A percentile compares a stretch with the other conserved stretches of the same genome.
Evolutionary conservation across 2,113 vertebrate species (phyloP).

Genomic region (Rafetus swinhoei): DNA sequence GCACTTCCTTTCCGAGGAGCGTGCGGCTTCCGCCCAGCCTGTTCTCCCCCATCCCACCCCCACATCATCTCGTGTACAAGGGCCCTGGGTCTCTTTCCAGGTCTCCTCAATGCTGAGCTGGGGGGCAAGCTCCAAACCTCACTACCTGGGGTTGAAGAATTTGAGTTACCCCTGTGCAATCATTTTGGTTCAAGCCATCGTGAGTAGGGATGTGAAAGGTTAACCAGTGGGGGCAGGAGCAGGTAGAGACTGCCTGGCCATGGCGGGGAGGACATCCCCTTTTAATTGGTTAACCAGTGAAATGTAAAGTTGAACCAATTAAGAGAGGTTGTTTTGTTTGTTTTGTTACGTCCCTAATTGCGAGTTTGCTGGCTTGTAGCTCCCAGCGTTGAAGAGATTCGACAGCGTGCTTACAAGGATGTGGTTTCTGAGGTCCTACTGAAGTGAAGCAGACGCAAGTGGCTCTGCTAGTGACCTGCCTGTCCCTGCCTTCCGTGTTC

Average conservation of each 20-base stretch:
- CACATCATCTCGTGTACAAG: background rate
- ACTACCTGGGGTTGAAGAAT: fast-evolving
- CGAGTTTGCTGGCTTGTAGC: background rate
- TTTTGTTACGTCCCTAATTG: background rate
- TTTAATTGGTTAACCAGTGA: too few relatives aligned
- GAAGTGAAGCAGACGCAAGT: constrained; percentile 22
- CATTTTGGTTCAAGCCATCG: background rate
- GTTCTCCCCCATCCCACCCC: background rate
- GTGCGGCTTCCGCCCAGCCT: background rate
- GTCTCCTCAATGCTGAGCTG: background rate
- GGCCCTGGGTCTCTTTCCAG: background rate
- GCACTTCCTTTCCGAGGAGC: background rate
- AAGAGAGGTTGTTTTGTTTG: too few relatives aligned
- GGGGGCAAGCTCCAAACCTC: background rate
- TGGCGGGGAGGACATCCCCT: too few relatives aligned
- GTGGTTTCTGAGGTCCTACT: constrained; percentile 61
- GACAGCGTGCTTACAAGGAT: constrained; percentile 30
- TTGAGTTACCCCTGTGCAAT: background rate
- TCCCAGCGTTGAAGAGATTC: background rate
- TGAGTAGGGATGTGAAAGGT: too few relatives aligned
- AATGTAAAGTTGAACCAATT: too few relatives aligned
- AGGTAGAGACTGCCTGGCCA: too few relatives aligned
- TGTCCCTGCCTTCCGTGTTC: constrained; percentile 43
- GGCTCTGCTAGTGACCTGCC: constrained; percentile 54
- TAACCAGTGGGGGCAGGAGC: too few relatives aligned